Evolutionary conservation across 2,888 invertebrate genomes (phyloP).

Genomic region (Amiota mariae): DNA sequence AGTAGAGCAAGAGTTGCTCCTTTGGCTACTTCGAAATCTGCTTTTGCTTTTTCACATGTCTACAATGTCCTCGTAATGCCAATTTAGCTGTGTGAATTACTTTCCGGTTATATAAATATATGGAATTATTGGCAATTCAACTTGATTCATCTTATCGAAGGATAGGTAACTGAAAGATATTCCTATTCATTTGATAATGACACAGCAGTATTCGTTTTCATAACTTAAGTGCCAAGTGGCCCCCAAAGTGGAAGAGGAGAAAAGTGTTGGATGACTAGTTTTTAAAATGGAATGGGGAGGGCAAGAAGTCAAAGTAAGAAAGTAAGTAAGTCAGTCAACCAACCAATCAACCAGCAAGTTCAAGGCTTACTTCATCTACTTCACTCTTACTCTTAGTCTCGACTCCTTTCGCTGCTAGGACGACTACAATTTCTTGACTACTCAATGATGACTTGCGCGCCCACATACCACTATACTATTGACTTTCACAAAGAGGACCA

Average conservation of each 20-base stretch:
- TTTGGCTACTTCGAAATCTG: not conserved
- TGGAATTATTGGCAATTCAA: constrained; percentile 25
- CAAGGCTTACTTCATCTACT: constrained; percentile 2
- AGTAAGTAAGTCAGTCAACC: not conserved
- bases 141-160: not conserved
- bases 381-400: not conserved
- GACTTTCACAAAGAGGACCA: constrained; percentile 1
- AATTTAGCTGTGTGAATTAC: constrained; percentile 25
- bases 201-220: constrained; percentile 26
- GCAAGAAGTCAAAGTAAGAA: not conserved
- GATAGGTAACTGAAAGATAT: not conserved
- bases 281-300: not conserved
- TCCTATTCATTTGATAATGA: not conserved
- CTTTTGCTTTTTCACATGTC: not conserved
- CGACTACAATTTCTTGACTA: not conserved
- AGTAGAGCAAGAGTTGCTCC: not conserved
- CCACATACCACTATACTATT: not conserved
- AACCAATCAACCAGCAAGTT: constrained; percentile 9
- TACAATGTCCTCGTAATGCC: constrained; percentile 19
- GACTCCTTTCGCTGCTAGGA: not conserved
- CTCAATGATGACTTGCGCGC: constrained; percentile 11
- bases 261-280: no score
- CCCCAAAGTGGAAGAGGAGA: not conserved
- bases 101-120: constrained; percentile 18
- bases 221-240: constrained; percentile 22